Percentiles rank a stretch among this genome's conserved stretches.
phyloP scores from a whole-genome alignment of 2,888 invertebrate species.

The Andrena bicolor region DNA sequence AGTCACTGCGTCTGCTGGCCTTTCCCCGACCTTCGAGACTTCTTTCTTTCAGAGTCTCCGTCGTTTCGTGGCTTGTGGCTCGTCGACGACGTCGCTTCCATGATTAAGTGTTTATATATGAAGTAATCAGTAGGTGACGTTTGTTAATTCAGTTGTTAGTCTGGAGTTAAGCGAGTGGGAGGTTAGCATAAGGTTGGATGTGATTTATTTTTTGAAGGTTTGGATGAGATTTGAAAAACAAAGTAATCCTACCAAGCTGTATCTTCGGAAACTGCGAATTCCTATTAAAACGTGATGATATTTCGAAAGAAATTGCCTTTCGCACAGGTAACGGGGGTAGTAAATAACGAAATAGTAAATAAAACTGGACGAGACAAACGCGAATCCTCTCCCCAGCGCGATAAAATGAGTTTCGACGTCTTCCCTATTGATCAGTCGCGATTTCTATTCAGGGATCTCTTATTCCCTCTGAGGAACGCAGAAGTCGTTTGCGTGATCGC shows the following conservation, averaged over 20 bases:
- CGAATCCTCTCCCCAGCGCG: not conserved
- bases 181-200: no score
- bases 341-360: not conserved
- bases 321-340: not conserved
- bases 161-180: no score
- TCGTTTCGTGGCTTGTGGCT: not conserved
- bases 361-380: not conserved
- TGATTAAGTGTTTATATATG: no score
- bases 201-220: no score
- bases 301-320: not conserved
- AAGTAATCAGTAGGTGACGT: no score
- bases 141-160: no score
- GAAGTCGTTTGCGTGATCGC: slow-evolving; percentile 44
- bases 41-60: not conserved
- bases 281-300: no score
- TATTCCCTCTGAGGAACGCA: slow-evolving; percentile 52
- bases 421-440: slow-evolving; percentile 40
- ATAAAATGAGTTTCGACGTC: slow-evolving; percentile 53
- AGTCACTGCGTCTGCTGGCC: not conserved
- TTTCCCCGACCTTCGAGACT: not conserved
- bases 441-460: slow-evolving; percentile 59
- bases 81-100: no score
- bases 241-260: no score
- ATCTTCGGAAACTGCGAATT: no score
- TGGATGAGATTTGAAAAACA: no score